A percentile compares a stretch with the other conserved stretches of the same genome.
These are phyloP conservation scores for Drosophila ogumai DNA, from an alignment of 1,140 invertebrate genomes.

Conservation along the genomic window DNA sequence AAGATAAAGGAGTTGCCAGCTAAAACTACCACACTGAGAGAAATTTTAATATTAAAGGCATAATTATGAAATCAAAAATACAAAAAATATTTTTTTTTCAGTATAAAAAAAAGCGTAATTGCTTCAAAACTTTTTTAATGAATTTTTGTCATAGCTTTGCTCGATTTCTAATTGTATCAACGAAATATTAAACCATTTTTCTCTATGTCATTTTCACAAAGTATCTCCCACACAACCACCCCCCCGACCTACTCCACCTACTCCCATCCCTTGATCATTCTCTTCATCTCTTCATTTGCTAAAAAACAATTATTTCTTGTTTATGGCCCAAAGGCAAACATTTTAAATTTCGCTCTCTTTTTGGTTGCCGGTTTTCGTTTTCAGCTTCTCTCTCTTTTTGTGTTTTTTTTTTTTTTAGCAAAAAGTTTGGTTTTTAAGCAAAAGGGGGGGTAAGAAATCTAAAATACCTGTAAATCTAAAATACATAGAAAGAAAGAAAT, in stretches of 20 bases:
- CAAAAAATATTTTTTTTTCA: no score
- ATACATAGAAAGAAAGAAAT: neutral
- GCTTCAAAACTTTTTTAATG: no score
- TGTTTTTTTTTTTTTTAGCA: neutral
- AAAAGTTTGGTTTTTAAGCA: constrained; percentile 3
- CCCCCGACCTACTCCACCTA: neutral
- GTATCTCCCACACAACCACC: constrained; percentile 2
- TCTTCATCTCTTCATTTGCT: constrained; percentile 12
- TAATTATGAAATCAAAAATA: no score
- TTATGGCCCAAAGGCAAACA: constrained; percentile 66
- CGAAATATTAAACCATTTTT: neutral
- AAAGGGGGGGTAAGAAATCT: neutral
- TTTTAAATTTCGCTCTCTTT: constrained; percentile 69
- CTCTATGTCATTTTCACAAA: constrained; percentile 19
- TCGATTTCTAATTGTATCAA: no score
- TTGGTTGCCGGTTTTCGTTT: constrained; percentile 39
- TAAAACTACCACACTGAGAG: constrained; percentile 4
- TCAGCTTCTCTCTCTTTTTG: neutral
- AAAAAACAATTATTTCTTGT: constrained; percentile 77
- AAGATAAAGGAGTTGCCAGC: constrained; percentile 20
- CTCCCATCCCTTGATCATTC: neutral
- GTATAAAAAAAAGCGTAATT: no score
- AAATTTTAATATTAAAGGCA: constrained; percentile 27
- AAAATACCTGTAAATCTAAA: neutral
- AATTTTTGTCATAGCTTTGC: no score